Evolutionary conservation across 2,797 vertebrate genomes (phyloP).

Genomic region (Graptemys geographica): DNA sequence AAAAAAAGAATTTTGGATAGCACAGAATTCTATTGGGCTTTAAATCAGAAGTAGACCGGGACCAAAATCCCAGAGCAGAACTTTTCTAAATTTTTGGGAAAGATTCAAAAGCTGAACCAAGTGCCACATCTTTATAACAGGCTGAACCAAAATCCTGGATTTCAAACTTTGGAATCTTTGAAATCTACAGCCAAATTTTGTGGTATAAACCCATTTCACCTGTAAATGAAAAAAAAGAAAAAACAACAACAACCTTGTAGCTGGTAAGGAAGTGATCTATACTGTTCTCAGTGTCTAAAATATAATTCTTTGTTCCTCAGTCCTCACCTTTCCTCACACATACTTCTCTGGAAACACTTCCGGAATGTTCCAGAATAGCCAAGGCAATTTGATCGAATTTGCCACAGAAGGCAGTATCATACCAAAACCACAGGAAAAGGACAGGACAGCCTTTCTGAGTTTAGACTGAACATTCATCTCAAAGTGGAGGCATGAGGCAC

Average conservation of each 20-base stretch:
- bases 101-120: background rate
- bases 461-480: background rate
- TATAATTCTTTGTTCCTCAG: background rate
- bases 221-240: constrained; percentile 4
- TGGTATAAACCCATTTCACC: background rate
- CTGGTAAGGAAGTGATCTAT: background rate
- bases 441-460: background rate
- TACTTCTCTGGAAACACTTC: background rate
- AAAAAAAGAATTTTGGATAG: background rate
- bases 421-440: fast-evolving
- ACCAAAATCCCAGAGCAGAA: background rate
- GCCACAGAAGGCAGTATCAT: background rate
- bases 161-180: background rate
- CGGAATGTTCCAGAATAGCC: background rate
- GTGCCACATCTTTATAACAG: background rate
- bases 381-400: background rate
- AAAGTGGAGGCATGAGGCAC: background rate
- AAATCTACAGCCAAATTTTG: background rate
- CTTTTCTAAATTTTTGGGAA: background rate
- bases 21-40: background rate
- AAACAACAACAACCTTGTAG: background rate
- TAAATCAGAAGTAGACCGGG: background rate
- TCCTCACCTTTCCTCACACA: background rate
- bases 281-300: background rate
- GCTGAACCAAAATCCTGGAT: background rate